Evolutionary conservation across 1,140 invertebrate species (phyloP), one percentile per base, ranked within the genome.

Genomic region (Homarus americanus): DNA sequence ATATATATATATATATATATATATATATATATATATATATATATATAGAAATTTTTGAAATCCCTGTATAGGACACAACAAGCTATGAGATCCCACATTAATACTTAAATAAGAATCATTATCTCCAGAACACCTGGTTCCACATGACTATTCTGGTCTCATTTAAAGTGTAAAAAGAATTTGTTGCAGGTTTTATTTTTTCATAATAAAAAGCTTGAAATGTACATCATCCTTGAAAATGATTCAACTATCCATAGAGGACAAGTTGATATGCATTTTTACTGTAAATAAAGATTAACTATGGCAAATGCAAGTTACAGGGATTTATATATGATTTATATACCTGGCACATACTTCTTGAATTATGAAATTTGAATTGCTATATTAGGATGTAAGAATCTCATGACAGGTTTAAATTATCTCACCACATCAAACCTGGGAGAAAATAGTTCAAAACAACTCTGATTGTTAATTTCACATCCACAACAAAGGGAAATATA

Each of bases 151-250:
- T 69, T 69, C 63, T 69, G 63, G 63, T 69, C 28, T 69, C 24
- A 69, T 69, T 32, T 69, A 32, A 58, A 17, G 2, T 69, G 1
- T 34, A 32, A 32, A 17, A 69, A 69, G 63, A 69, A 69, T 69
- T 69, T 69, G n/a, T 69, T 69, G 63, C n/a, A 69, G 63, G 63
- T 69, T 69, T 69, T 69, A 69, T 69, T 32, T 69, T 28, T 28
- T 69, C n/a, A 69, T 32, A 69, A 9, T 32, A 69, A 9, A 32
- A 32, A 34, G 63, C 63, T 69, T 69, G 4, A 69, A 28, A 69
- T 69, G n/a, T 69, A 69, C 53, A 58, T 69, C 28, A 0, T 69
- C 63, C 5, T 32, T 69, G 63, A 12, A 32, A 69, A 69, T 10
- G 5, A 28, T n/a, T 69, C n/a, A 69, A 69, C 63, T 32, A 32